Evolutionary conservation across 2,888 invertebrate species (phyloP).

Genomic region (Cloeon dipterum): DNA sequence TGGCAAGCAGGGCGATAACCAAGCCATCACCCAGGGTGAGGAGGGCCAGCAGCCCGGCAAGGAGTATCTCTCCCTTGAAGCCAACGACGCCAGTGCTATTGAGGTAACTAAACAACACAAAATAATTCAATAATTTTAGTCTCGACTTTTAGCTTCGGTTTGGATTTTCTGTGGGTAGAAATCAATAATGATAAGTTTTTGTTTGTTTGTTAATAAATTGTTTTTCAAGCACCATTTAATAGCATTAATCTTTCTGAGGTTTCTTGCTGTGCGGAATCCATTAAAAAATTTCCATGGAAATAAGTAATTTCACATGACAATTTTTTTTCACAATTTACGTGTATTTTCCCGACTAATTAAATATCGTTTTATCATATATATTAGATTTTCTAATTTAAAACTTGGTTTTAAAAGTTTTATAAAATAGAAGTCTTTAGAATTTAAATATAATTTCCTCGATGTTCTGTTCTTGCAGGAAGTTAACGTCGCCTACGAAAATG

Average conservation of each 20-base stretch:
- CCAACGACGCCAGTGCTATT: slow-evolving; percentile 92
- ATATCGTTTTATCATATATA: not conserved
- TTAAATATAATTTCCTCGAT: not conserved
- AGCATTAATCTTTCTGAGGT: no score
- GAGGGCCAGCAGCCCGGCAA: slow-evolving; percentile 21
- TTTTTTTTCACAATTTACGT: not conserved
- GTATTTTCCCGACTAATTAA: slow-evolving; percentile 1
- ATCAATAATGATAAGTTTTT: no score
- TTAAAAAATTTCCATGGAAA: no score
- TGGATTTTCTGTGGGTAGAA: no score
- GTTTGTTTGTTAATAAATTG: no score
- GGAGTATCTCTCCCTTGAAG: slow-evolving; percentile 46
- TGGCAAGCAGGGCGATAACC: slow-evolving; percentile 8
- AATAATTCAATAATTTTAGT: no score
- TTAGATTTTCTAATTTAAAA: not conserved
- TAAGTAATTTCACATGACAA: no score
- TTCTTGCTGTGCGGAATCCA: no score
- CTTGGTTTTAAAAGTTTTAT: not conserved
- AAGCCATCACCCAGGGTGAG: slow-evolving; percentile 16
- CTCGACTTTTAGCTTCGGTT: no score
- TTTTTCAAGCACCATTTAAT: no score
- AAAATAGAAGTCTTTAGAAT: not conserved
- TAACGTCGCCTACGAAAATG: slow-evolving; percentile 91
- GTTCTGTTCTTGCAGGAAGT: slow-evolving; percentile 23
- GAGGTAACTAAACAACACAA: no score